A percentile compares a stretch with the other conserved stretches of the same genome.
These are phyloP conservation scores for Sterna hirundo DNA, from an alignment of 2,113 vertebrate genomes.

Conservation along the genomic window DNA sequence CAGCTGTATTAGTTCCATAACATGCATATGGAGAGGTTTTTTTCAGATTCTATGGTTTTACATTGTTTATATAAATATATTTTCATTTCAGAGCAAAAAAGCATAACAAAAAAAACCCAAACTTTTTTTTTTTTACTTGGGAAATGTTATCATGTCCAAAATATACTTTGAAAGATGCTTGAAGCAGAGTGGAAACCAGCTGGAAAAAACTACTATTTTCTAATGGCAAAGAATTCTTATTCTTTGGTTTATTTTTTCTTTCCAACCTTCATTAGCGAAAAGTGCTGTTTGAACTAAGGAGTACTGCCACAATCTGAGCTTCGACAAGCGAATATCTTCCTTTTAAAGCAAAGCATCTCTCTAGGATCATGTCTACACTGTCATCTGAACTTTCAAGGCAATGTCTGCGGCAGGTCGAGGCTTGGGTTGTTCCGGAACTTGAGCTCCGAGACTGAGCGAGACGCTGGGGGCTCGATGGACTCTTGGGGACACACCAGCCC, in stretches of 20 bases:
- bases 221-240: neutral
- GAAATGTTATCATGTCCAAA: neutral
- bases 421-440: neutral
- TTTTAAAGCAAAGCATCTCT: neutral
- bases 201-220: neutral
- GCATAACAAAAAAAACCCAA: neutral
- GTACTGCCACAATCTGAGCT: neutral
- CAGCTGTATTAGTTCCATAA: neutral
- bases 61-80: neutral
- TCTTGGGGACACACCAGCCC: neutral
- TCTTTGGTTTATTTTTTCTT: neutral
- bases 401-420: neutral
- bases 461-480: rapidly evolving
- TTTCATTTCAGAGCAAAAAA: neutral
- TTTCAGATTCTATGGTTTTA: neutral
- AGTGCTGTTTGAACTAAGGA: neutral
- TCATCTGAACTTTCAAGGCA: neutral
- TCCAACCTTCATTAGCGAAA: neutral
- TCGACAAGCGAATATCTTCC: neutral
- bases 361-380: neutral
- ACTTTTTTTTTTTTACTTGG: neutral
- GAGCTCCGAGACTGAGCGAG: neutral
- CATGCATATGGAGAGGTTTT: neutral
- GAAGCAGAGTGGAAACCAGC: neutral
- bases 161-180: neutral